These are phyloP conservation scores for Benitochromis conjunctus DNA, from an alignment of 2,113 vertebrate genomes.

Conservation along the genomic window DNA sequence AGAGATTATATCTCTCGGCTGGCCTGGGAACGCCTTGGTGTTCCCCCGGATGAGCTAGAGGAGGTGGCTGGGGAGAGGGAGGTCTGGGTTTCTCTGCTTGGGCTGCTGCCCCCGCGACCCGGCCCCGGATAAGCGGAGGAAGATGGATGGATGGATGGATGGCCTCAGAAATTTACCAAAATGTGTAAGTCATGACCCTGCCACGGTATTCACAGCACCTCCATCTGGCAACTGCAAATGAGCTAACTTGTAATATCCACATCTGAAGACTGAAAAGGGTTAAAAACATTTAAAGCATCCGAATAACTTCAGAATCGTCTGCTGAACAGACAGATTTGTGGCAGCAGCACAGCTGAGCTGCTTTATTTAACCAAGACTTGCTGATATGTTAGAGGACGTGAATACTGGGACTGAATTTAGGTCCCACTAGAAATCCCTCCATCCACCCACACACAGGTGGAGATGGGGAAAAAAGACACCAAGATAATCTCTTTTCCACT, in stretches of 20 bases:
- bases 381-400: not conserved
- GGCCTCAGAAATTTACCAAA: not conserved
- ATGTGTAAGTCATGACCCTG: not conserved
- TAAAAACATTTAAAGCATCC: not conserved
- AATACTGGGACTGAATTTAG: not conserved
- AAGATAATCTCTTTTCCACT: not conserved
- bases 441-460: not conserved
- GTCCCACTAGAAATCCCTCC: not conserved
- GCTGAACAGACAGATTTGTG: not conserved
- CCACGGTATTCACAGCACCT: not conserved
- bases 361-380: not conserved
- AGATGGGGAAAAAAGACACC: not conserved
- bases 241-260: not conserved
- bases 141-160: no score
- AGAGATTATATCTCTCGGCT: no score
- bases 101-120: no score
- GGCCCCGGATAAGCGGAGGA: no score
- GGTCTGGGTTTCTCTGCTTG: no score
- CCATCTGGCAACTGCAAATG: not conserved
- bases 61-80: no score
- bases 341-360: not conserved
- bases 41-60: no score
- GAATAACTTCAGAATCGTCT: not conserved
- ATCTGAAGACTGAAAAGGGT: not conserved
- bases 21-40: no score